Conservation (phyloP, 2,888 invertebrate species). For the Rosalia funebris region DNA sequence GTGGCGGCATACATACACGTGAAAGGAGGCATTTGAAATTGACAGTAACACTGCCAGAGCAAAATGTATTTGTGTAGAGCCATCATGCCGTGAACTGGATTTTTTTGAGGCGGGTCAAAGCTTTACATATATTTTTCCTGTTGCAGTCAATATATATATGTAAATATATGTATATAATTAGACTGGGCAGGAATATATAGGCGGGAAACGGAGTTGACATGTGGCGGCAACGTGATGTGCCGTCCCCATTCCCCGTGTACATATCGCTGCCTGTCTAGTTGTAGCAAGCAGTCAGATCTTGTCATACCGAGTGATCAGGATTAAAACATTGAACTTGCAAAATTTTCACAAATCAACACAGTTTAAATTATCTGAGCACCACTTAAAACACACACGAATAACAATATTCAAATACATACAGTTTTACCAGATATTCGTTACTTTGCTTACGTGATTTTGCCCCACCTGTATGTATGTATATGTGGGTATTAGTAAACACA, state of each 20-base stretch:
- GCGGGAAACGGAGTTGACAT: slow-evolving; percentile 26
- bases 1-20: slow-evolving; percentile 62
- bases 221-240: neutral
- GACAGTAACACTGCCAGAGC: slow-evolving; percentile 59
- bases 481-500: slow-evolving; percentile 66
- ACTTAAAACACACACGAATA: slow-evolving; percentile 65
- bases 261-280: slow-evolving; percentile 44
- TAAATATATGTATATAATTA: slow-evolving; percentile 31
- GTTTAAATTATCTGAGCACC: slow-evolving; percentile 64
- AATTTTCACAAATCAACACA: slow-evolving; percentile 64
- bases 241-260: slow-evolving; percentile 38
- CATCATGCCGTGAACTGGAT: slow-evolving; percentile 62
- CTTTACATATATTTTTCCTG: slow-evolving; percentile 58
- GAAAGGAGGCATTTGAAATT: slow-evolving; percentile 57
- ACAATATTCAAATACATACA: slow-evolving; percentile 65
- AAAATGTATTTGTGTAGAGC: slow-evolving; percentile 63
- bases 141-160: slow-evolving; percentile 55
- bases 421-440: slow-evolving; percentile 65
- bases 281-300: slow-evolving; percentile 62
- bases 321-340: slow-evolving; percentile 64
- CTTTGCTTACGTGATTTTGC: slow-evolving; percentile 66
- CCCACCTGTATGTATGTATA: slow-evolving; percentile 66
- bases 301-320: slow-evolving; percentile 61
- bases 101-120: slow-evolving; percentile 59
- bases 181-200: slow-evolving; percentile 39